Conservation (phyloP, 1,140 invertebrate genomes). For the Pseudobourletiella spinata region DNA sequence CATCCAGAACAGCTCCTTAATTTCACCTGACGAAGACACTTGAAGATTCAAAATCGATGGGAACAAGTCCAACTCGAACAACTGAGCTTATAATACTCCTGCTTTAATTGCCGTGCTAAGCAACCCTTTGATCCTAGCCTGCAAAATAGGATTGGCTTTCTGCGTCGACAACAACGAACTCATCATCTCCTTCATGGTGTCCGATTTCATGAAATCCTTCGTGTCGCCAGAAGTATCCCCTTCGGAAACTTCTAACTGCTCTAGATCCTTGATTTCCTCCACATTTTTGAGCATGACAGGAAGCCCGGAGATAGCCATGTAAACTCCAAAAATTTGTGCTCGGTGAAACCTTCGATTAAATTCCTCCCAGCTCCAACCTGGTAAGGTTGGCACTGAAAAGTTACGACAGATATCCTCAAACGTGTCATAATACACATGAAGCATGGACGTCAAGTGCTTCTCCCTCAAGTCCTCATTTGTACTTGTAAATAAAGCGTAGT, state of each 20-base stretch:
- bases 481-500: slow-evolving; percentile 4
- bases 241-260: neutral
- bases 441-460: slow-evolving; percentile 36
- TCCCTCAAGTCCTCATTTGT: slow-evolving; percentile 6
- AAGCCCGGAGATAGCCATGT: neutral
- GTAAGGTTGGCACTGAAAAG: neutral
- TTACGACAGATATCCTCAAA: slow-evolving; percentile 4
- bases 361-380: neutral
- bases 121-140: too few relatives aligned
- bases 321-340: slow-evolving; percentile 2
- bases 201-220: neutral
- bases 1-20: too few relatives aligned
- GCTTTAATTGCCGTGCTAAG: too few relatives aligned
- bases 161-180: too few relatives aligned
- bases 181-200: too few relatives aligned
- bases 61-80: too few relatives aligned
- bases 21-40: too few relatives aligned
- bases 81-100: too few relatives aligned
- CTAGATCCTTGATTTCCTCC: neutral
- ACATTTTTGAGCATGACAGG: slow-evolving; percentile 7
- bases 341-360: slow-evolving; percentile 1
- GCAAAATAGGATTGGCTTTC: too few relatives aligned
- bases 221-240: neutral
- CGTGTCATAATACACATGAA: slow-evolving; percentile 40
- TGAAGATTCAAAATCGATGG: too few relatives aligned